phyloP scores from a whole-genome alignment of 2,888 invertebrate species.

The Brachyptera putata region DNA sequence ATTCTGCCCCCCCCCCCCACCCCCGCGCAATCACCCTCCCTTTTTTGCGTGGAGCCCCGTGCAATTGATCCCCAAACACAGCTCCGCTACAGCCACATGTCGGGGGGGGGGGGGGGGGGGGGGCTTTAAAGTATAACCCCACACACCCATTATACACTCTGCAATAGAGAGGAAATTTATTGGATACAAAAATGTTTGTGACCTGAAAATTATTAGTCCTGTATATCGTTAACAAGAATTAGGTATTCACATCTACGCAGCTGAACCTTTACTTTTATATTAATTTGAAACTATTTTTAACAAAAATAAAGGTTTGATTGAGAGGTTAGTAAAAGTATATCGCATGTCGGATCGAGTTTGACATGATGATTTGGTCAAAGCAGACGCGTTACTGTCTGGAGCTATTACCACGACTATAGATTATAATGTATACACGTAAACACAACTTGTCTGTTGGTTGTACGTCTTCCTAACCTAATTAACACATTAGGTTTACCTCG shows the following conservation, averaged over 20 bases:
- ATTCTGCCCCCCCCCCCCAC: conserved; percentile 27
- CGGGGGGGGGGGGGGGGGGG: neutral
- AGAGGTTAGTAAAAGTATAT: no score
- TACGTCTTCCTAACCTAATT: conserved; percentile 5
- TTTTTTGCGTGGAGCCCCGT: neutral
- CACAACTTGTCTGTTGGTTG: no score
- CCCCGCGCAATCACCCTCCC: conserved; percentile 2
- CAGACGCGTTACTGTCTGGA: neutral
- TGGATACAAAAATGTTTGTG: no score
- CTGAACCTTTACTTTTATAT: no score
- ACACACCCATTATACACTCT: neutral
- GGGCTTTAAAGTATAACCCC: neutral
- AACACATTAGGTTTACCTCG: neutral
- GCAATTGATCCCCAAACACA: conserved; percentile 13
- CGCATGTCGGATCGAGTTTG: conserved; percentile 1
- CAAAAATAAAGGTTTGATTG: no score
- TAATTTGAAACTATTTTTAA: no score
- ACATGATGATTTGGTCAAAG: neutral
- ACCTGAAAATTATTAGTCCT: no score
- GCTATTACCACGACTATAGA: neutral
- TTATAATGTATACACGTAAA: neutral
- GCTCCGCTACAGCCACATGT: neutral
- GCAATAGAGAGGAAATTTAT: no score
- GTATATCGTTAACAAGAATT: no score
- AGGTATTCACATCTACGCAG: no score